Conservation (phyloP, 2,888 invertebrate species). For the Lamellibrachia satsuma region DNA sequence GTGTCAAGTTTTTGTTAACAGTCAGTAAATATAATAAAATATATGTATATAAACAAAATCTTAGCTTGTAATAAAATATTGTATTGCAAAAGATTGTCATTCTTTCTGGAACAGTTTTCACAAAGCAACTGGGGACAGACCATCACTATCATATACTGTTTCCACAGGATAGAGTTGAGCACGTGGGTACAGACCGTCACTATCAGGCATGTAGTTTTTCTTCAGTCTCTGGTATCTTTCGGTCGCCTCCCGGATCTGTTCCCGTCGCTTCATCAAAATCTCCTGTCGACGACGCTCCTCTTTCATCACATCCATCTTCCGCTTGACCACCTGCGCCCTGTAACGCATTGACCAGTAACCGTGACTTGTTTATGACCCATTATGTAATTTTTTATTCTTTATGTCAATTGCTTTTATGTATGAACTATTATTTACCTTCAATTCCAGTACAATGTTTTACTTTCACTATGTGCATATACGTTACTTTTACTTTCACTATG, state of each 20-base stretch:
- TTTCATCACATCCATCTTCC: slow-evolving; percentile 33
- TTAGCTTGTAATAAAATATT: no score
- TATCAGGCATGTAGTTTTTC: slow-evolving; percentile 23
- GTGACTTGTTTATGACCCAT: background rate
- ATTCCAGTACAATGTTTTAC: no score
- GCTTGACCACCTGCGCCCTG: slow-evolving; percentile 36
- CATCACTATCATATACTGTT: background rate
- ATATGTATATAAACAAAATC: no score
- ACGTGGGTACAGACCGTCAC: background rate
- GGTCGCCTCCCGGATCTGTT: slow-evolving; percentile 58
- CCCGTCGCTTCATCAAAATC: slow-evolving; percentile 54
- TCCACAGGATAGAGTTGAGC: background rate
- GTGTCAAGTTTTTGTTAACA: no score
- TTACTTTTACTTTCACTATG: no score
- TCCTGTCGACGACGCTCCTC: slow-evolving; percentile 60
- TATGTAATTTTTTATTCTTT: background rate
- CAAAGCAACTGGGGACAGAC: background rate
- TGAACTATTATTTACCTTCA: no score
- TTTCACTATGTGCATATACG: no score
- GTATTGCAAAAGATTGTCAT: no score
- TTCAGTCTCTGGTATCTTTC: slow-evolving; percentile 57
- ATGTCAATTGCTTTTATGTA: no score
- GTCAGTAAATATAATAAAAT: no score
- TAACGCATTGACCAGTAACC: background rate
- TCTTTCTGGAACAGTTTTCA: no score